Base-by-base conservation (phyloP, 2,113 vertebrate species). In the Mesoclemmys tuberculata region DNA sequence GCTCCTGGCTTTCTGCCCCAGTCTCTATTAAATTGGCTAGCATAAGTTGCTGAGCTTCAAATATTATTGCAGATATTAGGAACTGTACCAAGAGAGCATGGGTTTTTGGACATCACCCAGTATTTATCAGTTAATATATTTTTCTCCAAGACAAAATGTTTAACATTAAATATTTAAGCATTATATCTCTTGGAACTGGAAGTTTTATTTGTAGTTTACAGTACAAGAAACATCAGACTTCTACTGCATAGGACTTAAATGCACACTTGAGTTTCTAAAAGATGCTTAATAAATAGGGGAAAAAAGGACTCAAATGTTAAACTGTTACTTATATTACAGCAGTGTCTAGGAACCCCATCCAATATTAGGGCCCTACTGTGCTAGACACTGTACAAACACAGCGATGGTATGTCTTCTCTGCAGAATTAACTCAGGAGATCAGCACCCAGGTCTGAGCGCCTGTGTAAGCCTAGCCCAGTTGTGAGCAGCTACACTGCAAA, bases 41-140 rank as follows among this genome's bases (percentile, higher is more conserved):
- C 82, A 38, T 83, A 16, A 24, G 85, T 88, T 90, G 89, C 91
- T 92, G 27, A 90, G 68, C 68, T 38, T 92, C 29, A 80, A 94
- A 81, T 83, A 91, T 54, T 55, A 86, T 46, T 2, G 80, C 19
- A 77, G 16, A 71, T 1, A 1, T 1, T 44, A 78, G 78, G 48
- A 90, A 91, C 6, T 0, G 0, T 49, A 79, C 51, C 5, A 10
- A 14, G 26, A 90, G 71, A 56, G 81, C 90, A 21, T 27, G 18
- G 27, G 26, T 12, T 95, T 8, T 5, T 93, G 89, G 52, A 61
- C 14, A 61, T 35, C 27, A 80, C 82, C 21, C 24, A 22, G 29
- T 48, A 24, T 3, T 93, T 41, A 80, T 27, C 16, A 80, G 80
- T 87, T 75, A 82, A 86, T 8, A 74, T 2, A 18, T 64, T 35